Evolutionary conservation across 2,113 vertebrate species (phyloP).

Genomic region (Callopanchax toddi): DNA sequence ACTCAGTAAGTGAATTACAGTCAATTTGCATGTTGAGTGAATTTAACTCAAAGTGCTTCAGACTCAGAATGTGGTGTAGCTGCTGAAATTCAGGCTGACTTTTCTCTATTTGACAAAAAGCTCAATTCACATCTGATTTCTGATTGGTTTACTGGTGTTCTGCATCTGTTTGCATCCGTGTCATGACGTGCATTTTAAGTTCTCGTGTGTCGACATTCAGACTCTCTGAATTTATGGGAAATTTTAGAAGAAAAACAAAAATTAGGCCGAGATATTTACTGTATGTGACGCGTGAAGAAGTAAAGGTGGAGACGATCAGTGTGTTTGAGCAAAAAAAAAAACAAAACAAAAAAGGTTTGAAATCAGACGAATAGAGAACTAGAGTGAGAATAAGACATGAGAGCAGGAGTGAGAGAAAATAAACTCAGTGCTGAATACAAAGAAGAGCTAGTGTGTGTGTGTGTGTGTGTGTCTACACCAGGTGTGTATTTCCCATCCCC

Average conservation of each 20-base stretch:
- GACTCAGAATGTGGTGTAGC: conserved; percentile 33
- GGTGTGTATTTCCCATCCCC: conserved; percentile 68
- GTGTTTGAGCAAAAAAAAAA: conserved; percentile 37
- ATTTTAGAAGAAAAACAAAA: not conserved
- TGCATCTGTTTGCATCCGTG: not conserved
- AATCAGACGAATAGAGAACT: conserved; percentile 31
- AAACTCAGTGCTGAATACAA: conserved; percentile 63
- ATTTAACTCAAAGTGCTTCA: conserved; percentile 55
- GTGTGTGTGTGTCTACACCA: conserved; percentile 37
- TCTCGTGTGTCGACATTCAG: too few species aligned
- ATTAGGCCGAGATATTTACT: not conserved
- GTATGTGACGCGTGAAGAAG: conserved; percentile 2
- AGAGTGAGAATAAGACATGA: conserved; percentile 40
- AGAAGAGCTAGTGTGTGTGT: conserved; percentile 42
- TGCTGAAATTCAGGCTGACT: conserved; percentile 50
- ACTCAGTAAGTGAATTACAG: conserved; percentile 68
- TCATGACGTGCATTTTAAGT: too few species aligned
- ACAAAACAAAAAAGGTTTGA: too few species aligned
- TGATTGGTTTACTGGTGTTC: not conserved
- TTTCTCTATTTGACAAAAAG: conserved; percentile 28
- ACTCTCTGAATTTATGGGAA: too few species aligned
- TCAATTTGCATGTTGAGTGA: conserved; percentile 75
- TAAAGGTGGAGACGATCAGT: conserved; percentile 26
- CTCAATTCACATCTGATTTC: conserved; percentile 21
- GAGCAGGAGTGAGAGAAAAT: conserved; percentile 43